Base-by-base conservation (phyloP, 1,140 invertebrate species). In the Ruditapes philippinarum region DNA sequence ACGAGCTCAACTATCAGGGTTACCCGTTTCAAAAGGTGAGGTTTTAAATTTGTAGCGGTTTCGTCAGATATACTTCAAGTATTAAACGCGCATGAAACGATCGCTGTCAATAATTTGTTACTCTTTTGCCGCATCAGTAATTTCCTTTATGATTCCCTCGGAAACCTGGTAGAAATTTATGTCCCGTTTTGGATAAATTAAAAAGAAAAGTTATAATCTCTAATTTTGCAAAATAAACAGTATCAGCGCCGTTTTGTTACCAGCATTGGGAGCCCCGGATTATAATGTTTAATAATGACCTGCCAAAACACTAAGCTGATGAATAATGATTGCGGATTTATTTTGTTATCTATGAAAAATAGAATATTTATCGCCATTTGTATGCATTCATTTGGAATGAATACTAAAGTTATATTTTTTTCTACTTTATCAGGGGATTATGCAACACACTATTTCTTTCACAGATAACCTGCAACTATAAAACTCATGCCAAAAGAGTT, bases 51-150 rank as follows among this genome's bases (percentile, higher is more conserved):
- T 84, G 81, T 70, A 65, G 65, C 70, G 40, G 70, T 73, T 84
- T 74, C 60, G 68, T 54, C 49, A 40, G 83, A 57, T 74, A 49
- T 14, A 86, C 65, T 70, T 76, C 68, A 86, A 45, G 42, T 86
- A 74, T 86, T 86, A 86, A 86, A 86, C 33, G 33, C 42, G 49
- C 68, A 74, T 65, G 76, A 86, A 83, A 86, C 70, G 83, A 86
- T 86, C 83, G 51, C 83, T 87, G 84, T 87, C 84, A 87, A 87
- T 87, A 87, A 87, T 87, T 78, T 87, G 84, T 80, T 79, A 45
- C 51, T 80, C 76, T 80, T 79, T 68, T 45, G 19, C 45, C 42
- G 85, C 57, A 45, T 79, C 57, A 78, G 14, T 80, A 49, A 40
- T 25, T 42, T 36, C 22, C 74, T 80, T 65, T 88, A 79, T n/a